Percentiles rank a stretch among this genome's conserved stretches.
Conservation (phyloP, 2,888 invertebrate species). For the Andrena trimmerana region DNA sequence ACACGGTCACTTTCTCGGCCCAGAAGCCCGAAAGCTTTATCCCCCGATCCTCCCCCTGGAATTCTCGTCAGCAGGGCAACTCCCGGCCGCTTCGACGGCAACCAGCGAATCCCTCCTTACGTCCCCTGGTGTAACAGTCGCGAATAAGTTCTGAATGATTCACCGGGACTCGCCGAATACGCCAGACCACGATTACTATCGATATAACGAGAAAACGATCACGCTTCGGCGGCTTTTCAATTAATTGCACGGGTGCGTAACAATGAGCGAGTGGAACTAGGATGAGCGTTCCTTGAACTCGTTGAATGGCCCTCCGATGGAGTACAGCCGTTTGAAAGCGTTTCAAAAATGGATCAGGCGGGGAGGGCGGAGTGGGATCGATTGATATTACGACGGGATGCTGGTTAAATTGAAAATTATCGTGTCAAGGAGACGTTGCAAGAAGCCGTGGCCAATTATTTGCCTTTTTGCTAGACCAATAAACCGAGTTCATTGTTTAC, state of each 20-base stretch:
- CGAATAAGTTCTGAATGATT: not conserved
- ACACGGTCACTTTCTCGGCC: not conserved
- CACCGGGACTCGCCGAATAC: not conserved
- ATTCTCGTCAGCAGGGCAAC: not conserved
- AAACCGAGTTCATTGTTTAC: not conserved
- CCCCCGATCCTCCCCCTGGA: not conserved
- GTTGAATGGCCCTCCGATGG: constrained; percentile 36
- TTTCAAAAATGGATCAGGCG: not conserved
- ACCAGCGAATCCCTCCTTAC: not conserved
- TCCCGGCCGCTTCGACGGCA: not conserved
- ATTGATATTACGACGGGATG: not conserved
- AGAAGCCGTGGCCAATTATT: not conserved
- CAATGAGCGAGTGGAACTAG: constrained; percentile 50
- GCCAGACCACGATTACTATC: constrained; percentile 29
- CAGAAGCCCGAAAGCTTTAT: not conserved
- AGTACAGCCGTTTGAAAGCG: not conserved
- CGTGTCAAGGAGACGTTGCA: not conserved
- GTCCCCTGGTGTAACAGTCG: not conserved
- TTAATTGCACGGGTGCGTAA: constrained; percentile 50
- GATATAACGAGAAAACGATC: constrained; percentile 29
- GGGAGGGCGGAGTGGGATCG: not conserved
- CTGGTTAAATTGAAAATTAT: not conserved
- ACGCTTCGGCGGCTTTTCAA: constrained; percentile 54
- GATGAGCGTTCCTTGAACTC: constrained; percentile 64
- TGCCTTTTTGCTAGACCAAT: not conserved